Conservation (phyloP, 2,888 invertebrate genomes). For the Steinernema scapterisci region DNA sequence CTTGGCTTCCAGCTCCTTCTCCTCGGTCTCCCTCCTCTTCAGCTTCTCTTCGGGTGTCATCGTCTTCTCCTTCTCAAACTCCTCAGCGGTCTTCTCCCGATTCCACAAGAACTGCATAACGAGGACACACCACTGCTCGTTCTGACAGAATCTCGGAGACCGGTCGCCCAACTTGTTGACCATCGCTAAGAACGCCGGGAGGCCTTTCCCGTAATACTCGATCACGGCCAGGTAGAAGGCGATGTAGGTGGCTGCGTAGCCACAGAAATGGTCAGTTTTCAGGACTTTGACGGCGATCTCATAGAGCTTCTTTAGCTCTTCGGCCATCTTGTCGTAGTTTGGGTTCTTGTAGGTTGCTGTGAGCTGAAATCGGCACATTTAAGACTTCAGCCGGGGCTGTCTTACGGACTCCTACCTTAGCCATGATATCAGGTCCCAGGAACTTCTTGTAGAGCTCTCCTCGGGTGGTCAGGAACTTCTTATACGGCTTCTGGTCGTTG, state of each 20-base stretch:
- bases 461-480: neutral
- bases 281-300: too few relatives aligned
- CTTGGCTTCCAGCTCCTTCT: neutral
- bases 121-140: neutral
- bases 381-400: neutral
- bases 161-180: neutral
- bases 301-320: too few relatives aligned
- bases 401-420: too few relatives aligned
- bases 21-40: too few relatives aligned
- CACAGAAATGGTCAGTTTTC: neutral
- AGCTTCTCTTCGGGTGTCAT: too few relatives aligned
- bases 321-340: too few relatives aligned
- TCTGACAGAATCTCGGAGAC: neutral
- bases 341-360: neutral
- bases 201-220: neutral
- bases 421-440: too few relatives aligned
- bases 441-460: too few relatives aligned
- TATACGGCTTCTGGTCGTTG: neutral
- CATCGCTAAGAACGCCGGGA: too few relatives aligned
- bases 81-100: neutral
- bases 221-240: neutral
- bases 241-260: conserved; percentile 1
- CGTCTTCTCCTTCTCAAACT: neutral
- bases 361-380: neutral
- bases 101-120: conserved; percentile 14